phyloP scores from a whole-genome alignment of 2,113 vertebrate genomes.

The Heliornis fulica region DNA sequence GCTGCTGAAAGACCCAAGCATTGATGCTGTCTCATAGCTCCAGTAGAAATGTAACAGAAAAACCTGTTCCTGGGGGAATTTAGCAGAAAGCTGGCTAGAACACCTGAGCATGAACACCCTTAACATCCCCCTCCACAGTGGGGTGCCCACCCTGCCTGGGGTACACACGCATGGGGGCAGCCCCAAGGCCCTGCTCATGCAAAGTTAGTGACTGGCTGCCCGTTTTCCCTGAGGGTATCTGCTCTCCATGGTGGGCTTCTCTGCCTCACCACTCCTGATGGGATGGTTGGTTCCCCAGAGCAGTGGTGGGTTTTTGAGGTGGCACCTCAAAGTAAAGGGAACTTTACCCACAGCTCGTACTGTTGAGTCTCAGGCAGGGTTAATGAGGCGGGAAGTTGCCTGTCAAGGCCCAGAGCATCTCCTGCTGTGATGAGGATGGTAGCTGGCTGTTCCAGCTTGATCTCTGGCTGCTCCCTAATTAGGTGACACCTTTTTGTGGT shows the following conservation, averaged over 20 bases:
- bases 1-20: neutral
- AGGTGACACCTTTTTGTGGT: neutral
- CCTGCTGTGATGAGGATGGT: neutral
- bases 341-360: neutral
- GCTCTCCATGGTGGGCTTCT: neutral
- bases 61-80: neutral
- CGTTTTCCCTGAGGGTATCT: fast-evolving
- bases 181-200: neutral
- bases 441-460: neutral
- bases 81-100: neutral
- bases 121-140: fast-evolving
- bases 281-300: fast-evolving
- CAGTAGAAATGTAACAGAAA: neutral
- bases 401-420: neutral
- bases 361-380: neutral
- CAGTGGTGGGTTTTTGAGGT: neutral
- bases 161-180: fast-evolving
- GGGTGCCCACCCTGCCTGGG: neutral
- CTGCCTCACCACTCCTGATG: fast-evolving
- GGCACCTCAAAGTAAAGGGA: neutral
- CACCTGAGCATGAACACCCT: neutral
- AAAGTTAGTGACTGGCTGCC: neutral
- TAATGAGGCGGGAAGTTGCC: neutral
- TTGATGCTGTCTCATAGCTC: neutral
- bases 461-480: neutral